Conservation (phyloP, 2,888 invertebrate species). For the Antheraea yamamai region DNA sequence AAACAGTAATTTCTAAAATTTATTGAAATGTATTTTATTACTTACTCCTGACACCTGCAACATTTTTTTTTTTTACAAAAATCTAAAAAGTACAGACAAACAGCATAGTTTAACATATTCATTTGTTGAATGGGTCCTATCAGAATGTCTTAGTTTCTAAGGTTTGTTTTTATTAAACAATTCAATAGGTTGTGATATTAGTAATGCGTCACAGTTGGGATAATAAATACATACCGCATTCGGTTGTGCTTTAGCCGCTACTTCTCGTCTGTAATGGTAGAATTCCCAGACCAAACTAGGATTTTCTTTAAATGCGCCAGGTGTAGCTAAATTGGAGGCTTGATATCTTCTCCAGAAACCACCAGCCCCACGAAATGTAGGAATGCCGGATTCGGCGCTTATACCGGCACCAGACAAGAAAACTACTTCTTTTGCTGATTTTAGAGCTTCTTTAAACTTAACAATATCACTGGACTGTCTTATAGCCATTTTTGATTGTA, state of each 20-base stretch:
- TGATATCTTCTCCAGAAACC: slow-evolving; percentile 91
- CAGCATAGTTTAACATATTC: no score
- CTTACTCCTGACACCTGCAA: no score
- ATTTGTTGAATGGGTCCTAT: no score
- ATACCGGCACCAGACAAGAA: slow-evolving; percentile 90
- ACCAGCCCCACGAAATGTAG: slow-evolving; percentile 91
- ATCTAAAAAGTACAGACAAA: no score
- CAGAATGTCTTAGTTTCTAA: background rate
- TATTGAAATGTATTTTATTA: no score
- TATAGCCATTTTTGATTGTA: slow-evolving; percentile 27
- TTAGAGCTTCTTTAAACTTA: slow-evolving; percentile 82
- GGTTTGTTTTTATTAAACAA: background rate
- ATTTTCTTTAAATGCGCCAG: slow-evolving; percentile 85
- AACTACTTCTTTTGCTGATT: slow-evolving; percentile 84
- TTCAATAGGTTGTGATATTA: background rate
- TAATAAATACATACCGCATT: slow-evolving; percentile 80
- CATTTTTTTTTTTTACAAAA: no score
- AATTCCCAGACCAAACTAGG: slow-evolving; percentile 95
- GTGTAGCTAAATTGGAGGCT: slow-evolving; percentile 85
- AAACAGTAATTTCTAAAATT: no score
- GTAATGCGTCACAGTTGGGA: background rate
- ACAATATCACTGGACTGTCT: slow-evolving; percentile 62
- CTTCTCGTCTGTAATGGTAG: slow-evolving; percentile 91
- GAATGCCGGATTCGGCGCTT: slow-evolving; percentile 93
- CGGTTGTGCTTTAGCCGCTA: slow-evolving; percentile 87